These are phyloP conservation scores for Bufotes viridis DNA, from an alignment of 2,797 vertebrate species.

Conservation along the genomic window DNA sequence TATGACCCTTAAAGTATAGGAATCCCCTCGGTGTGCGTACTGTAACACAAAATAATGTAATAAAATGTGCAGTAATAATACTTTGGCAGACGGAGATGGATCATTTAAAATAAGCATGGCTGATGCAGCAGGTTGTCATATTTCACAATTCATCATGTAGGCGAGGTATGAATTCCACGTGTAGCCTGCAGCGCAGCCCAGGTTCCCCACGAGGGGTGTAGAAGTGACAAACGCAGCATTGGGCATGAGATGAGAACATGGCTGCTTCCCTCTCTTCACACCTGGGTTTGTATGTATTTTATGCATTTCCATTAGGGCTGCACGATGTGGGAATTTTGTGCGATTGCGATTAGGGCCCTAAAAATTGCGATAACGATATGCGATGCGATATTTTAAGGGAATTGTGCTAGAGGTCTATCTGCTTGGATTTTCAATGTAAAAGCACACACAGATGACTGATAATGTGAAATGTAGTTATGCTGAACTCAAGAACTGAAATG, in stretches of 20 bases:
- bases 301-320: neutral
- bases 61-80: neutral
- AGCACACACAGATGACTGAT: no score
- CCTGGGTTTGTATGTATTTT: neutral
- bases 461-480: no score
- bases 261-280: neutral
- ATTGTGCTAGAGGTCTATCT: no score
- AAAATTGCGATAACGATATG: no score
- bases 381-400: no score
- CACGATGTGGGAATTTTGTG: no score
- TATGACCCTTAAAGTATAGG: neutral
- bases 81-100: neutral
- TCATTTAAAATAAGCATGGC: neutral
- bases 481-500: no score
- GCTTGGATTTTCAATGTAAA: no score
- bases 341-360: no score
- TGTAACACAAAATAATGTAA: neutral
- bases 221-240: neutral
- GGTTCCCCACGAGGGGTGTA: no score
- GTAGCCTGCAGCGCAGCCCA: neutral
- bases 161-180: neutral
- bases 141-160: neutral
- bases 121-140: neutral
- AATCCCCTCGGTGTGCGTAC: neutral
- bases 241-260: neutral